Conservation (phyloP, 2,888 invertebrate species). For the Lasioglossum lativentre region DNA sequence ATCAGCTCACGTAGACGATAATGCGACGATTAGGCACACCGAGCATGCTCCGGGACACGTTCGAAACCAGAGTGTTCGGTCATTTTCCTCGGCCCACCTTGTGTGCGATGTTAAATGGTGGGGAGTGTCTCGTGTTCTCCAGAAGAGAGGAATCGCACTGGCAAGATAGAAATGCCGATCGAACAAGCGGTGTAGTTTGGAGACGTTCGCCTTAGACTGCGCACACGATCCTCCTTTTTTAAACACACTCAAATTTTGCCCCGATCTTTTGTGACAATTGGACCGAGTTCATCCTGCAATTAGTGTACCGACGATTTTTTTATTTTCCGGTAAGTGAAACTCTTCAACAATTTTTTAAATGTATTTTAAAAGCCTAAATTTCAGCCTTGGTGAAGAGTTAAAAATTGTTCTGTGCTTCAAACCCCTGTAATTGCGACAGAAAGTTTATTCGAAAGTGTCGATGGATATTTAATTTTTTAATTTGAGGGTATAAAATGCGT, state of each 20-base stretch:
- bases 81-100: background rate
- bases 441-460: background rate
- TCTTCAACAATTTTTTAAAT: background rate
- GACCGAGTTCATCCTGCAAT: background rate
- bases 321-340: background rate
- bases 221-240: background rate
- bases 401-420: background rate
- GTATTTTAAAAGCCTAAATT: background rate
- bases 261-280: background rate
- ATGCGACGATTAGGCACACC: background rate
- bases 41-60: background rate
- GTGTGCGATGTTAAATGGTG: constrained; percentile 37
- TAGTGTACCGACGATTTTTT: background rate
- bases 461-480: no score
- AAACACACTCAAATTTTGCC: background rate
- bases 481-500: background rate
- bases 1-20: background rate
- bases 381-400: no score
- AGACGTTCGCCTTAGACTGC: constrained; percentile 9
- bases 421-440: background rate
- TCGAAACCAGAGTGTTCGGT: background rate
- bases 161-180: constrained; percentile 27
- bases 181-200: constrained; percentile 44
- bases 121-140: constrained; percentile 30
- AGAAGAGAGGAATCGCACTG: constrained; percentile 43